These are phyloP conservation scores for Rhaphigaster nebulosa DNA, from an alignment of 2,888 invertebrate genomes.

Conservation along the genomic window DNA sequence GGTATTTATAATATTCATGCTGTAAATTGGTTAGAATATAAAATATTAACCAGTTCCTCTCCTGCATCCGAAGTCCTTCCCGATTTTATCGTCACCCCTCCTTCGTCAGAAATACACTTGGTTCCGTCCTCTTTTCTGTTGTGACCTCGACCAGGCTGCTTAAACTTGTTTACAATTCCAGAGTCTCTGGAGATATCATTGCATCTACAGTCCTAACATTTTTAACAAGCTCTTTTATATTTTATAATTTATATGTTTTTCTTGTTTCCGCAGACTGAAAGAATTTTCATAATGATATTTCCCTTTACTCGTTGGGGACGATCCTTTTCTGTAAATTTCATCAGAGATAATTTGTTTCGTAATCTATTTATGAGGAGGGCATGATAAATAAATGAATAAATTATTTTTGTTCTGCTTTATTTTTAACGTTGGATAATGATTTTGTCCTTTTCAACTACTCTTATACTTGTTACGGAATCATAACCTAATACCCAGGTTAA, in stretches of 20 bases:
- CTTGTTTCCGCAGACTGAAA: neutral
- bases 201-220: neutral
- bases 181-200: neutral
- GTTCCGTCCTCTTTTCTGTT: neutral
- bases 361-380: neutral
- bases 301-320: neutral
- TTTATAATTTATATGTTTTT: neutral
- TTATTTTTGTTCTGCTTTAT: neutral
- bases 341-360: neutral
- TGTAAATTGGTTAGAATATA: too few relatives aligned
- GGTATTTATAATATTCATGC: too few relatives aligned
- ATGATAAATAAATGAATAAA: neutral
- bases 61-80: neutral
- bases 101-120: neutral
- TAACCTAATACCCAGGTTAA: too few relatives aligned
- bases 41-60: too few relatives aligned
- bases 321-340: neutral
- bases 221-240: neutral
- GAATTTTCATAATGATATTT: neutral
- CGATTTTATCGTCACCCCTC: neutral
- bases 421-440: neutral
- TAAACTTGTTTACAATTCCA: constrained; percentile 27
- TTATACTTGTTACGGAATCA: too few relatives aligned
- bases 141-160: neutral
- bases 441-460: too few relatives aligned